phyloP scores from a whole-genome alignment of 2,797 vertebrate species.

The Sparus aurata region DNA sequence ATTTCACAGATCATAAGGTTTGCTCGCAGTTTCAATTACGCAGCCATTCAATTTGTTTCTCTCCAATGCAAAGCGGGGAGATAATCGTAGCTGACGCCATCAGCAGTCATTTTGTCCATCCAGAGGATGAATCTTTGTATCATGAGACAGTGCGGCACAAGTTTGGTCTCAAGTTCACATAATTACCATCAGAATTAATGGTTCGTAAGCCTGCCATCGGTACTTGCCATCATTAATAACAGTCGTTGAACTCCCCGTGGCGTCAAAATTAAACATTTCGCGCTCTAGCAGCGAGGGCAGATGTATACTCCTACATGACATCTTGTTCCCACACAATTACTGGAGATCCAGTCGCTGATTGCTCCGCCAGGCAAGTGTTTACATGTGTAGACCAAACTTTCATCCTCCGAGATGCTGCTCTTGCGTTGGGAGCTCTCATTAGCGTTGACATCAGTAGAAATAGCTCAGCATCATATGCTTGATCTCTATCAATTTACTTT shows the following conservation, averaged over 20 bases:
- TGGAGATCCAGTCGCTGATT: slow-evolving; percentile 26
- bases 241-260: slow-evolving; percentile 38
- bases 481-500: slow-evolving; percentile 62
- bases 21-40: slow-evolving; percentile 69
- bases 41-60: slow-evolving; percentile 72
- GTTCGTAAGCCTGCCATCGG: slow-evolving; percentile 18
- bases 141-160: slow-evolving; percentile 15
- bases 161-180: slow-evolving; percentile 49
- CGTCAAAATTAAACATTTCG: slow-evolving; percentile 51
- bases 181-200: slow-evolving; percentile 54
- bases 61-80: slow-evolving; percentile 53
- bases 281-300: slow-evolving; percentile 22
- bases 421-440: slow-evolving; percentile 61
- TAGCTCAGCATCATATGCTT: slow-evolving; percentile 47
- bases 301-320: slow-evolving; percentile 18
- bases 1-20: slow-evolving; percentile 80
- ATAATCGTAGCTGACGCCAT: slow-evolving; percentile 61
- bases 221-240: slow-evolving; percentile 31
- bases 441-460: slow-evolving; percentile 56
- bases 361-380: slow-evolving; percentile 58
- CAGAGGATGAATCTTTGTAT: slow-evolving; percentile 16
- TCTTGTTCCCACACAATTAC: slow-evolving; percentile 54
- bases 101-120: slow-evolving; percentile 53
- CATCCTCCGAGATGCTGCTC: slow-evolving; percentile 46
- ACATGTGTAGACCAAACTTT: slow-evolving; percentile 59